Base-by-base conservation (phyloP, 1,140 invertebrate species). In the Drosophila watanabei region DNA sequence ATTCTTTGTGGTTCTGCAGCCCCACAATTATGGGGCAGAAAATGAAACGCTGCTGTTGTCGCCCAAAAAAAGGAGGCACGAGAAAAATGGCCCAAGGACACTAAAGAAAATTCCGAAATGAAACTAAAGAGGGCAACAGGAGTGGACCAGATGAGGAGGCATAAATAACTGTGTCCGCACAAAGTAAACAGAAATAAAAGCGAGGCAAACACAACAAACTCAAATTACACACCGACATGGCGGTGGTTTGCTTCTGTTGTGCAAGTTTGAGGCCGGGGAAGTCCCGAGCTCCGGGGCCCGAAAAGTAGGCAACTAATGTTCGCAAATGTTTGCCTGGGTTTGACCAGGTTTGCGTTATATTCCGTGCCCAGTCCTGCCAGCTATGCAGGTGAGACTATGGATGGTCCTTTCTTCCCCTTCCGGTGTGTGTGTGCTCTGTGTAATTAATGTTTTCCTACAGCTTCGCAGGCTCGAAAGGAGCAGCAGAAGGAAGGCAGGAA, bases 401-500 rank as follows among this genome's bases (percentile, higher is more conserved):
- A 28, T 16, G 10, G 13, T 48, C 37, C n/a, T 30, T 51, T 13
- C 30, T 8, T 49, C 49, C 30, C 66, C 28, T 66, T 41, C 51
- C 56, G 32, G 61, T 60, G 72, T 80, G 77, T 80, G 72, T 88
- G 80, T 81, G 77, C 46, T 71, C 51, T 52, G 51, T 71, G 81
- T 89, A 89, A 89, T 89, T 89, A 89, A 89, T 89, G 81, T 81
- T 81, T 84, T 89, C 75, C 75, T 57, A 45, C 69, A 61, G 37
- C 28, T 63, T 39, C 46, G 33, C 56, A 39, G 35, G 43, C 35
- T 61, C 37, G 18, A 32, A 49, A 39, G 56, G 43, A 61, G 14
- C 48, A 58, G 28, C 37, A 18, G 43, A 24, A 70, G 24, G 24
- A 24, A 24, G 24, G 63, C 30, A 37, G 58, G 63, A 89, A 81